These are phyloP conservation scores for Xestia sexstrigata DNA, from an alignment of 2,888 invertebrate species.

Conservation along the genomic window DNA sequence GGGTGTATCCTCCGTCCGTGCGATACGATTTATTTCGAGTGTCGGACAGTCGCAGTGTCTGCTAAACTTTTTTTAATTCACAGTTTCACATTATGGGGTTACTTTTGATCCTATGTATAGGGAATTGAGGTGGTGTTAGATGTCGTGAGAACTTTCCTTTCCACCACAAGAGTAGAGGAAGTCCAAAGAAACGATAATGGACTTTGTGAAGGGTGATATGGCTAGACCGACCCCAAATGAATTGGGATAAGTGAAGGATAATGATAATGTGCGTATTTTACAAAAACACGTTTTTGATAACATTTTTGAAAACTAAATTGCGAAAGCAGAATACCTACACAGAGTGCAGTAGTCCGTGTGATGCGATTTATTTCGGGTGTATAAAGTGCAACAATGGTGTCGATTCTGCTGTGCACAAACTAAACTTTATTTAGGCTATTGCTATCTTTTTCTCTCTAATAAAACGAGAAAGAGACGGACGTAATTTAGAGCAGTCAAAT, in stretches of 20 bases:
- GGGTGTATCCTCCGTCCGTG: slow-evolving; percentile 24
- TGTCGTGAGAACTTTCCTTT: not conserved
- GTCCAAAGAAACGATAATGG: not conserved
- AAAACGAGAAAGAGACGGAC: no score
- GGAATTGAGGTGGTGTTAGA: not conserved
- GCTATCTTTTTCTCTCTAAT: no score
- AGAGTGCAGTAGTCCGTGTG: not conserved
- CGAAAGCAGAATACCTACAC: not conserved
- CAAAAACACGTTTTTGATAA: not conserved
- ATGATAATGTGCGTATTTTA: not conserved
- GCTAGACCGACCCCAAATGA: not conserved
- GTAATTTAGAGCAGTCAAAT: no score
- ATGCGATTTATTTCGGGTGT: not conserved
- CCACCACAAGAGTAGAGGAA: not conserved
- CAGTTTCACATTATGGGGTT: not conserved
- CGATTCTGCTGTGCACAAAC: no score
- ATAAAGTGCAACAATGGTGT: not conserved
- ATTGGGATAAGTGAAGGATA: not conserved
- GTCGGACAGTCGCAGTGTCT: not conserved
- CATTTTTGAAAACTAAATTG: not conserved
- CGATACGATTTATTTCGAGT: slow-evolving; percentile 38
- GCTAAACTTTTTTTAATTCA: slow-evolving; percentile 1
- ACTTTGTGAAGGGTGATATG: not conserved
- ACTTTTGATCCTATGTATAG: not conserved
- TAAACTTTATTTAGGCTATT: no score